A percentile compares a stretch with the other conserved stretches of the same genome.
phyloP scores from a whole-genome alignment of 2,797 vertebrate genomes.

The Alectoris magna region DNA sequence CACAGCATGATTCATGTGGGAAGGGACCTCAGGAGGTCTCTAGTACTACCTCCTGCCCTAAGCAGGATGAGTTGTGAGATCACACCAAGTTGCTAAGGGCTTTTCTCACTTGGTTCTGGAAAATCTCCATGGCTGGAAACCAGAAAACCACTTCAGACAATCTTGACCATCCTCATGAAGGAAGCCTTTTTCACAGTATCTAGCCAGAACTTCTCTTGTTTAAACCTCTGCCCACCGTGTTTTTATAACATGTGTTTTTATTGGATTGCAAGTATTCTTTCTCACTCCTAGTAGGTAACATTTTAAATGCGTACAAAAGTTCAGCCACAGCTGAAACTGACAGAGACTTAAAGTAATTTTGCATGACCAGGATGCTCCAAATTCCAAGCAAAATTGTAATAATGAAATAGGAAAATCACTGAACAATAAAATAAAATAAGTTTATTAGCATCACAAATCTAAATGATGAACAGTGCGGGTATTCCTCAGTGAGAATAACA shows the following conservation, averaged over 20 bases:
- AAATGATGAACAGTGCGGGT: conserved; percentile 11
- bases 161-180: not conserved
- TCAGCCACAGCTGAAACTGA: conserved; percentile 30
- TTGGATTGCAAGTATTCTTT: not conserved
- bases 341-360: not conserved
- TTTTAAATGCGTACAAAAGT: not conserved
- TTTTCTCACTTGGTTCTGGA: not conserved
- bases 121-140: not conserved
- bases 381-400: conserved; percentile 2
- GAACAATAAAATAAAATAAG: not conserved
- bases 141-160: not conserved
- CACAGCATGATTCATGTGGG: not conserved
- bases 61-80: fast-evolving
- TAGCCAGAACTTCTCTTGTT: not conserved
- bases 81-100: not conserved
- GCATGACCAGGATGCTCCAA: not conserved
- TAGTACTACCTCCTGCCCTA: not conserved
- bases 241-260: not conserved
- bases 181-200: not conserved
- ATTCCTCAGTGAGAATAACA: conserved; percentile 46
- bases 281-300: not conserved
- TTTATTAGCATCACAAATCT: not conserved
- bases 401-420: not conserved
- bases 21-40: not conserved
- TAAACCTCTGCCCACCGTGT: not conserved